Base-by-base conservation (phyloP, 2,797 vertebrate genomes). In the Euthynnus affinis region DNA sequence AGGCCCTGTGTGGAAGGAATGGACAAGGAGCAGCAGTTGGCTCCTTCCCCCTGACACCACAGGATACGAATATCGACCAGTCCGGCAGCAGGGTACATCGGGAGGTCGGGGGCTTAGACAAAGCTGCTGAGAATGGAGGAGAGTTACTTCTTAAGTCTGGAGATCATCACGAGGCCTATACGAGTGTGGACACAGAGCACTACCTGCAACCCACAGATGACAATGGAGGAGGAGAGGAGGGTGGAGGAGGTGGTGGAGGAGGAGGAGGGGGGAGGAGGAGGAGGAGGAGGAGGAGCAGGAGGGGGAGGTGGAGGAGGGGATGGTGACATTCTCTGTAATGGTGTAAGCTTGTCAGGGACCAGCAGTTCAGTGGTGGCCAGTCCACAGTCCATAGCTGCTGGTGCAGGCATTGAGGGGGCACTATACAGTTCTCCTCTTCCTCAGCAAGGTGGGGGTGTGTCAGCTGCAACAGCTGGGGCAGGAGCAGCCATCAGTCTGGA, bases 401-500 rank as follows among this genome's bases (percentile, higher is more conserved):
- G 97, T 73, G 94, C 90, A 7, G 88, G 87, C 64, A 96, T 98
- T 71, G 98, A 98, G 74, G 97, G 97, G 87, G 96, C 96, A 6
- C 96, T 99, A 86, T 99, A 98, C 87, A 96, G 95, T 0, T 87
- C 94, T 6, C 85, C 94, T 18, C 96, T 97, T 67, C 96, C 96
- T 85, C 98, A 98, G 88, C 96, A 97, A 74, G 91, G 85, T 65
- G 90, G 88, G 1, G 87, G 83, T 5, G 87, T 90, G 18, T 82
- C 91, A 1, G 92, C 89, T 8, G 32, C 79, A 53, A 71, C 0
- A 60, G 65, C 76, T 8, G 92, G 86, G 61, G 76, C 83, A 37
- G 93, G 96, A 55, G 88, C 79, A 27, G 94, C 79, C 75, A 98
- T 99, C 90, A 98, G 96, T 87, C 95, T 99, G 92, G 98, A 99